phyloP scores from a whole-genome alignment of 2,113 vertebrate species.

The Ptilonorhynchus violaceus region DNA sequence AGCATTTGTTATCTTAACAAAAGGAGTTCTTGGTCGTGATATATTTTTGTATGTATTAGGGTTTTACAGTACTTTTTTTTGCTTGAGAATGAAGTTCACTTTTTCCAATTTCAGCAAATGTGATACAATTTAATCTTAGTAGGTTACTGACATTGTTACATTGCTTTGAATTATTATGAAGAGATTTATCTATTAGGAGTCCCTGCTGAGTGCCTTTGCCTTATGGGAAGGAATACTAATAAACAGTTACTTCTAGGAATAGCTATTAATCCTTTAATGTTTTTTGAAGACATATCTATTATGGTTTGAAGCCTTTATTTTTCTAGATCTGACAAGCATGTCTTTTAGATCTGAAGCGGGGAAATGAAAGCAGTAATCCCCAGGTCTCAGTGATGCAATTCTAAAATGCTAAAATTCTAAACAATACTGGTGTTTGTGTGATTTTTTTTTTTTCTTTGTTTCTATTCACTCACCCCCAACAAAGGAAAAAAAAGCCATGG shows the following conservation, averaged over 20 bases:
- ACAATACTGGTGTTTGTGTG: background rate
- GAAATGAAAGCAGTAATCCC: background rate
- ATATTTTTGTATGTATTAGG: background rate
- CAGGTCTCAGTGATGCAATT: background rate
- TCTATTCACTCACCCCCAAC: background rate
- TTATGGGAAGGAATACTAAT: background rate
- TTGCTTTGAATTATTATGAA: background rate
- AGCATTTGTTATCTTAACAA: background rate
- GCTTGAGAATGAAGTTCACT: background rate
- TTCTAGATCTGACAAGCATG: background rate
- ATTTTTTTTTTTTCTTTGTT: background rate
- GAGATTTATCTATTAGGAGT: background rate
- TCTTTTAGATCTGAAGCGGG: background rate
- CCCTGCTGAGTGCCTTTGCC: background rate
- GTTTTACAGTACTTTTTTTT: background rate
- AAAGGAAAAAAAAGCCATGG: background rate
- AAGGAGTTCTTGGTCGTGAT: background rate
- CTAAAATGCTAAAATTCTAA: background rate
- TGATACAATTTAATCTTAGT: background rate
- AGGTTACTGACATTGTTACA: background rate
- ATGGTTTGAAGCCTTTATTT: background rate
- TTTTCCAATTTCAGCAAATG: background rate
- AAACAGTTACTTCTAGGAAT: conserved; percentile 2
- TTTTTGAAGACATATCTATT: background rate
- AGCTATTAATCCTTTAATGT: background rate